Base-by-base conservation (phyloP, 2,888 invertebrate genomes). In the Phortica okadai region DNA sequence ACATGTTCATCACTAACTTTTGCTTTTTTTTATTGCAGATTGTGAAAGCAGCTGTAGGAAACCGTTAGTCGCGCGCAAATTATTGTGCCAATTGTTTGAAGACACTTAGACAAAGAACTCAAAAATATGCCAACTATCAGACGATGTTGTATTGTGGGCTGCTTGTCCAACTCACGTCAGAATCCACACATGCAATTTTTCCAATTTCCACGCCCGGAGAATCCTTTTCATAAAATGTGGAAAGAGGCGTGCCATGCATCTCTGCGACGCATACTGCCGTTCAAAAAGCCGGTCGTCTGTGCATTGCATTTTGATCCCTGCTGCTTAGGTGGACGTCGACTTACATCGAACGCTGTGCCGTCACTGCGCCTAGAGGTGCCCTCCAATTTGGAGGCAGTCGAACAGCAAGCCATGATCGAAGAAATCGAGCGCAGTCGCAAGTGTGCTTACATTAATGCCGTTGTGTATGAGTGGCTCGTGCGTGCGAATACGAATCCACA, bases 181-280 rank as follows among this genome's bases (percentile, higher is more conserved):
- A 84, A 89, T 75, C 90, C 89, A 74, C 88, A 87, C 76, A 83
- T 90, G 82, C 91, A 90, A 78, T 90, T 90, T 82, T 90, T 90
- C 58, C 90, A 90, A 45, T 90, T 90, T 75, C 90, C 90, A 2
- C 81, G 86, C 0, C 91, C 90, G 2, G 90, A 89, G 66, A 90
- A 90, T 64, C 85, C 88, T 0, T 89, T 89, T 59, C 90, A 89
- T 73, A 88, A 89, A 76, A 79, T 90, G 33, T 90, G 90, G 90
- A 89, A 90, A 77, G 89, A 91, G 64, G 91, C 91, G 1, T 90
- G 90, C 74, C 90, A 90, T 74, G 91, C 90, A 14, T 90, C 90
- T 0, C 73, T 90, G 77, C 88, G 90, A 3, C 89, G 91, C 56
- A 90, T 90, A 33, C 78, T 90, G 54, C 89, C 90, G 0, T 90